phyloP scores from a whole-genome alignment of 1,140 invertebrate genomes.

The Acromyrmex charruanus region DNA sequence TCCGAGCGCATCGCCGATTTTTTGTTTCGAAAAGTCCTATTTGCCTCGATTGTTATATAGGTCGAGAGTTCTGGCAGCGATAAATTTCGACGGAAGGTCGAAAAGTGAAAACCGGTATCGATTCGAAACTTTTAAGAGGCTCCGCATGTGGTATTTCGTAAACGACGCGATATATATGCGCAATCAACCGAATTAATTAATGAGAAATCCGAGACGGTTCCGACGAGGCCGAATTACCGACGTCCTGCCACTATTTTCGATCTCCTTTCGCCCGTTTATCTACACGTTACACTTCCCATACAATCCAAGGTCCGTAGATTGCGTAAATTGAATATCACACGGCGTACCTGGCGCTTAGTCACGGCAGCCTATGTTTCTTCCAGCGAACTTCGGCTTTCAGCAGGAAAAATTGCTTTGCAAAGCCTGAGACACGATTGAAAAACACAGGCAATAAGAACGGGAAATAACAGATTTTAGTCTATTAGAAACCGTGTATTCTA shows the following conservation, averaged over 20 bases:
- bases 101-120: slow-evolving; percentile 46
- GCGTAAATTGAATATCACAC: slow-evolving; percentile 22
- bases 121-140: slow-evolving; percentile 16
- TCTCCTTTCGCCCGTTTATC: slow-evolving; percentile 31
- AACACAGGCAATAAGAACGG: no score
- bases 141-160: neutral
- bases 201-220: neutral
- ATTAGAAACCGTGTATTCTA: no score
- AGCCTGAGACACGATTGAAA: no score
- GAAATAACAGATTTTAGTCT: no score
- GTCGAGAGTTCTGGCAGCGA: slow-evolving; percentile 30
- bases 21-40: slow-evolving; percentile 13
- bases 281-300: neutral
- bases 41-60: neutral
- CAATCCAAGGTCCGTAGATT: slow-evolving; percentile 13
- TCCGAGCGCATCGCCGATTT: neutral
- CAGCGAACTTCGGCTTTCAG: neutral
- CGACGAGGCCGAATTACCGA: neutral
- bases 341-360: slow-evolving; percentile 4
- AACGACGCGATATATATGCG: neutral
- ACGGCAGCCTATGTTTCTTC: neutral
- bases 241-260: neutral
- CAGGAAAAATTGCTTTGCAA: no score
- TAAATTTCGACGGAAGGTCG: slow-evolving; percentile 51
- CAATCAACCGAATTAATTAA: slow-evolving; percentile 20